phyloP scores from a whole-genome alignment of 2,113 vertebrate genomes.

The Microtus oregoni region DNA sequence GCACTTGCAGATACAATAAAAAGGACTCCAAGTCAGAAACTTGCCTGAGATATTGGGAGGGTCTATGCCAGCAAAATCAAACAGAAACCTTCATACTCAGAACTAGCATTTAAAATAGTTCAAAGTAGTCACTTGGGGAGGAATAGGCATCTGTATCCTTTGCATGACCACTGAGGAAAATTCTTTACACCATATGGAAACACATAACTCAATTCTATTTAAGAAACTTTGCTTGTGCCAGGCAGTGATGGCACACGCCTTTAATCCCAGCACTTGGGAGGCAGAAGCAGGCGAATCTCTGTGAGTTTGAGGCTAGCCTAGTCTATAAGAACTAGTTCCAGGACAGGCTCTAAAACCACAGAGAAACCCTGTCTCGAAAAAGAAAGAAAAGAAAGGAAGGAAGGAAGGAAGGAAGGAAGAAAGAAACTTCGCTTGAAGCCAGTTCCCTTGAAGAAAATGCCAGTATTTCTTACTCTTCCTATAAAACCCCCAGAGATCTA shows the following conservation, averaged over 20 bases:
- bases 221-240: not conserved
- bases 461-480: not conserved
- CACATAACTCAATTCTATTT: conserved; percentile 26
- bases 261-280: no score
- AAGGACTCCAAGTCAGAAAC: not conserved
- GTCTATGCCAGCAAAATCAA: not conserved
- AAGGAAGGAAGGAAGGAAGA: no score
- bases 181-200: conserved; percentile 50
- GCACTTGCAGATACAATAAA: not conserved
- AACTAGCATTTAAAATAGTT: conserved; percentile 61
- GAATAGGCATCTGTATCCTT: conserved; percentile 29
- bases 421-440: not conserved
- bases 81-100: conserved; percentile 41
- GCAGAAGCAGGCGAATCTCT: no score
- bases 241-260: no score
- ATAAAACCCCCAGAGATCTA: not conserved
- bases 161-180: conserved; percentile 40
- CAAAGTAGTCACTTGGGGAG: conserved; percentile 49
- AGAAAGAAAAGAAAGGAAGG: no score
- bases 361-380: no score
- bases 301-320: no score
- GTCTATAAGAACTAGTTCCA: no score
- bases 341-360: no score
- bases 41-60: not conserved
- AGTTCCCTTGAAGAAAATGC: conserved; percentile 32